Conservation (phyloP, 2,113 vertebrate genomes). For the Perca fluviatilis region DNA sequence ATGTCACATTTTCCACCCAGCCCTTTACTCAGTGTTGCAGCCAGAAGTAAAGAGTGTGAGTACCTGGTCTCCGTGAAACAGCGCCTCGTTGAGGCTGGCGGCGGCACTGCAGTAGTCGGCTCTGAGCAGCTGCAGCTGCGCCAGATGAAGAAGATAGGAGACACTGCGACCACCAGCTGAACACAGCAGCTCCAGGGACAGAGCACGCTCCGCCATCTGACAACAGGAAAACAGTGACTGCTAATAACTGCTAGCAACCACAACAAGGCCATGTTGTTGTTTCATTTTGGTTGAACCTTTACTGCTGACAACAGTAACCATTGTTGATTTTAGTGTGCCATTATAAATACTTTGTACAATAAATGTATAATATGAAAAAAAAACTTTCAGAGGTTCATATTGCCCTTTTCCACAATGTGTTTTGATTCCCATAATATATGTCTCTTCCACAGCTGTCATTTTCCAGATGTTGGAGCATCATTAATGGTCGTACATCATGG, state of each 20-base stretch:
- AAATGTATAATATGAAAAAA: neutral
- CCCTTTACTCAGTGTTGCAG: neutral
- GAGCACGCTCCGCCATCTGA: constrained; percentile 68
- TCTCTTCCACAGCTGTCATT: neutral
- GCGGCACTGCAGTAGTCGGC: constrained; percentile 64
- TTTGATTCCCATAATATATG: neutral
- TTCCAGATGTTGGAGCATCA: neutral
- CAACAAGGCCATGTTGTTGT: neutral
- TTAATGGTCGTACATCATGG: neutral
- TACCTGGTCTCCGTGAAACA: constrained; percentile 58
- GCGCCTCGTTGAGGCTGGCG: constrained; percentile 55
- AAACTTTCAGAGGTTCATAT: neutral
- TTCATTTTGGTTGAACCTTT: neutral
- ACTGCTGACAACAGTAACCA: neutral
- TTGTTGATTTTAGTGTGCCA: neutral
- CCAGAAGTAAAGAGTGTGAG: neutral
- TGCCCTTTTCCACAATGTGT: neutral
- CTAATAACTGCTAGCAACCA: neutral
- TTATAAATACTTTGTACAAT: neutral
- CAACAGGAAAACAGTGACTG: neutral
- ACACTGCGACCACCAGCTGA: constrained; percentile 29
- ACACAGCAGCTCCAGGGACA: constrained; percentile 68
- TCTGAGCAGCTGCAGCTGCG: constrained; percentile 64
- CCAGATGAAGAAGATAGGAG: constrained; percentile 55
- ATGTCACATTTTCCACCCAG: neutral